Evolutionary conservation across 2,113 vertebrate species (phyloP).

Genomic region (Cyphomyrus discorhynchus): DNA sequence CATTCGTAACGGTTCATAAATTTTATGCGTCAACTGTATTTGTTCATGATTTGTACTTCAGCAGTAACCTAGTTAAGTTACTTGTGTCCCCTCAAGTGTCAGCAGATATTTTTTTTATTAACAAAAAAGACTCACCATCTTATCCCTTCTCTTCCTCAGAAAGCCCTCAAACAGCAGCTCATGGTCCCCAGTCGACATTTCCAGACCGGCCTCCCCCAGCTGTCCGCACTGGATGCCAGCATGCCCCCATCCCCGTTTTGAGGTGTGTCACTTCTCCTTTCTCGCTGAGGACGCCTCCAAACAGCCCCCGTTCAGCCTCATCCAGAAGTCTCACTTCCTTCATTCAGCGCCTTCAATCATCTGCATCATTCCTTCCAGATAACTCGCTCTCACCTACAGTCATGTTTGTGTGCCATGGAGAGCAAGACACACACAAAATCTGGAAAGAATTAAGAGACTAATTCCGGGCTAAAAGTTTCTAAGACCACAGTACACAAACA

Average conservation of each 20-base stretch:
- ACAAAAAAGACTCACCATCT: conserved; percentile 47
- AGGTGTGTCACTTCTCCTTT: conserved; percentile 41
- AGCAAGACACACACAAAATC: neutral
- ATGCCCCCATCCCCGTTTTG: neutral
- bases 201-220: neutral
- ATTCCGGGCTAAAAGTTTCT: too few relatives aligned
- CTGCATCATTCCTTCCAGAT: neutral
- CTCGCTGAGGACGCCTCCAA: neutral
- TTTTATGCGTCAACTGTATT: neutral
- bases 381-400: neutral
- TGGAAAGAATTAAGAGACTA: too few relatives aligned
- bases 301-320: too few relatives aligned
- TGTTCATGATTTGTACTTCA: neutral
- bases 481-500: too few relatives aligned
- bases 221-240: neutral
- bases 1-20: neutral
- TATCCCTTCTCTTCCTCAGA: conserved; percentile 68
- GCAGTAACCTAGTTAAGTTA: neutral
- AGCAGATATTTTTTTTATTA: neutral
- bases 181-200: conserved; percentile 42
- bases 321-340: neutral
- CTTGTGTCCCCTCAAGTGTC: neutral
- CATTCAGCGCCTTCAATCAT: neutral
- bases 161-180: conserved; percentile 56
- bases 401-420: neutral